Evolutionary conservation across 1,140 invertebrate genomes (phyloP).

Genomic region (Daktulosphaira vitifoliae): DNA sequence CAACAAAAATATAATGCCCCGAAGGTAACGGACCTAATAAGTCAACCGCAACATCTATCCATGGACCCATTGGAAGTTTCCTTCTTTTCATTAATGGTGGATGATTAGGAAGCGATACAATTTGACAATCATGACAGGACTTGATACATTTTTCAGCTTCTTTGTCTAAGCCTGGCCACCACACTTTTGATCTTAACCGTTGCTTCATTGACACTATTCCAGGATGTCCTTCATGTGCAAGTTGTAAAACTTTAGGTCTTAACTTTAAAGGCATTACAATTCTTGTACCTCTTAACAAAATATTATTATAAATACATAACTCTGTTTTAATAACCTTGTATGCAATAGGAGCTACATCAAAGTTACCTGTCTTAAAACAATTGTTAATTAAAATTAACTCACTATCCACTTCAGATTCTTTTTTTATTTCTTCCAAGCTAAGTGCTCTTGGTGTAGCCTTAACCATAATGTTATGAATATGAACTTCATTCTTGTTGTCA

Average conservation of each 20-base stretch:
- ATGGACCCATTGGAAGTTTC: constrained; percentile 38
- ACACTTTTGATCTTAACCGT: constrained; percentile 42
- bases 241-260: background rate
- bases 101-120: too few species aligned
- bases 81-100: constrained; percentile 38
- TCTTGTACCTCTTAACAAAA: constrained; percentile 35
- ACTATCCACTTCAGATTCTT: too few species aligned
- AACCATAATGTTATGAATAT: too few species aligned
- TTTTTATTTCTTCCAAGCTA: too few species aligned
- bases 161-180: constrained; percentile 42
- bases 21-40: constrained; percentile 39
- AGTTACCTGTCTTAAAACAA: too few species aligned
- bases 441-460: too few species aligned
- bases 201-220: constrained; percentile 41
- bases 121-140: constrained; percentile 37
- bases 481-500: too few species aligned
- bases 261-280: background rate
- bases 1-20: constrained; percentile 38
- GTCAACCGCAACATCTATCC: constrained; percentile 39
- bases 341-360: too few species aligned
- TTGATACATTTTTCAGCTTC: constrained; percentile 39
- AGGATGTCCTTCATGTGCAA: constrained; percentile 42
- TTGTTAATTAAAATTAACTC: too few species aligned
- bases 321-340: too few species aligned
- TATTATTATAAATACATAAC: too few species aligned